Evolutionary conservation across 2,888 invertebrate genomes (phyloP), one percentile per base, ranked within the genome.

Genomic region (Myathropa florea): DNA sequence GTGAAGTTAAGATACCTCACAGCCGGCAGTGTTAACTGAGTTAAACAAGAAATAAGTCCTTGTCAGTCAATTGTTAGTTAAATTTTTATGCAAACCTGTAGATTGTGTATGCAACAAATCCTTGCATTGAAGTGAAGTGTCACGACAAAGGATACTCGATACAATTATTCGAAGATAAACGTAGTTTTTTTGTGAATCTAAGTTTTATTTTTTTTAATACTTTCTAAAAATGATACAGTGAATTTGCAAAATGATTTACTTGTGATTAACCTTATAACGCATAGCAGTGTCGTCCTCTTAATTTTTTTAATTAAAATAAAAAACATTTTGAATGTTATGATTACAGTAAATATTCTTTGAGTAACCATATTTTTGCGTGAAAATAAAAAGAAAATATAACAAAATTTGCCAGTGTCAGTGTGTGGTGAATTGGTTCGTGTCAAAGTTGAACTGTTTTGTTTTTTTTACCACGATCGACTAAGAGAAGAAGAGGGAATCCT

Each of bases 401-500:
- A 60, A 70, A 71, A 67, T 64, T 24, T 57, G 1, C 24, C 24
- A 24, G 64, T 65, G 68, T 60, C 60, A 68, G 33, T 68, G 70
- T 70, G 57, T 73, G 84, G 88, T 88, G 88, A 84, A 84, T 88
- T 81, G 88, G 84, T 84, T 88, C 77, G 84, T 84, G 88, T 84
- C 88, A 39, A 72, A 73, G 79, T 76, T 76, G 36, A 73, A 86
- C 78, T 78, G 26, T 73, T 53, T 33, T 9, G 33, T 12, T 33
- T 33, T 33, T n/a, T 53, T 63, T 7, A 33, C 24, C 71, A 61
- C 80, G 79, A 80, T 77, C 72, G 36, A 70, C 14, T 7, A 18
- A 39, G 26, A 57, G 60, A 60, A 26, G 33, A 12, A 67, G 23
- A 70, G 67, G 60, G n/a, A 68, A 57, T 61, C 14, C 24, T 53